Conservation (phyloP, 2,797 vertebrate species). For the Poeciliopsis paucimaculata region DNA sequence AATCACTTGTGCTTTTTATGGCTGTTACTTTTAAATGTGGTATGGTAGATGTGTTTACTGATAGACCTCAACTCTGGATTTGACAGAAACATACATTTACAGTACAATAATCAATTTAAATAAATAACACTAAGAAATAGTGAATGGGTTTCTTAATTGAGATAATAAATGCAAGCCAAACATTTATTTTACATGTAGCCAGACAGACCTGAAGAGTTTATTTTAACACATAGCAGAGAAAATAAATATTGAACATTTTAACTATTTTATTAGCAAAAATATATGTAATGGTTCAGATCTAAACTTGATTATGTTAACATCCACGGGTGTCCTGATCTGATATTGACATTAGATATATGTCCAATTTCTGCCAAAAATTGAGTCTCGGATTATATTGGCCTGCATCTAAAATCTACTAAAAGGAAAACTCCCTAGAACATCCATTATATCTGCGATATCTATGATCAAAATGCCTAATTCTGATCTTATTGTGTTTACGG, state of each 20-base stretch:
- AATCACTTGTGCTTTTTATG: slow-evolving; percentile 18
- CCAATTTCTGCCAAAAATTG: too few relatives aligned
- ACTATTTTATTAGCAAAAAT: not conserved
- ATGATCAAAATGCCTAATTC: not conserved
- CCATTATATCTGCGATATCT: not conserved
- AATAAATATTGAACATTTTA: not conserved
- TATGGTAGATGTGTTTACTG: not conserved
- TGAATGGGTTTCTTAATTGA: not conserved
- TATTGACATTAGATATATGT: too few relatives aligned
- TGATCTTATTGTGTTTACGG: not conserved
- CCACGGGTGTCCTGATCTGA: too few relatives aligned
- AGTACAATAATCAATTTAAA: not conserved
- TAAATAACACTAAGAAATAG: not conserved
- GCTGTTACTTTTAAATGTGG: not conserved
- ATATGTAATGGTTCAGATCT: not conserved
- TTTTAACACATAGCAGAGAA: not conserved
- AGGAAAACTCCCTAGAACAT: not conserved
- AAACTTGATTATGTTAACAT: not conserved
- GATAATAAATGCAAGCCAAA: not conserved
- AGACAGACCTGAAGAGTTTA: not conserved
- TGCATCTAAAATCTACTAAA: too few relatives aligned
- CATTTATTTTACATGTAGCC: not conserved
- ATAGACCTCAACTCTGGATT: not conserved
- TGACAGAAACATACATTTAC: not conserved
- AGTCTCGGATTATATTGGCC: too few relatives aligned